Percentiles rank a stretch among this genome's conserved stretches.
Conservation (phyloP, 1,140 invertebrate genomes). For the Conopomorpha cramerella region DNA sequence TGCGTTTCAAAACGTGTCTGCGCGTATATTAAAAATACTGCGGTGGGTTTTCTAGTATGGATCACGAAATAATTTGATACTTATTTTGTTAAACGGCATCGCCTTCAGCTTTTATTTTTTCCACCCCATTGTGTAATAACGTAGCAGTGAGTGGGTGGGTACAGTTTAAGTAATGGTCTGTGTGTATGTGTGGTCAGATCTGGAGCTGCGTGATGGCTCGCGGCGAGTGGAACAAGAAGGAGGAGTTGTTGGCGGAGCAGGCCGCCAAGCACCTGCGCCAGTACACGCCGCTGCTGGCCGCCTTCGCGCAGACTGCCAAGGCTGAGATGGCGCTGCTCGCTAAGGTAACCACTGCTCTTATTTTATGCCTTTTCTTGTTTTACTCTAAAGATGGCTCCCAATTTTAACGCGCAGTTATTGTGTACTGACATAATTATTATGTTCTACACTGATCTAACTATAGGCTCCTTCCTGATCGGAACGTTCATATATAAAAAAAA, state of each 20-base stretch:
- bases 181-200: too few species aligned
- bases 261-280: slow-evolving; percentile 87
- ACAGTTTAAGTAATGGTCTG: too few species aligned
- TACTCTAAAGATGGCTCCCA: too few species aligned
- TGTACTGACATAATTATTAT: too few species aligned
- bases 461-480: too few species aligned
- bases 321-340: slow-evolving; percentile 86
- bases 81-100: neutral
- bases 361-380: too few species aligned
- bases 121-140: too few species aligned
- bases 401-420: too few species aligned
- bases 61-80: neutral
- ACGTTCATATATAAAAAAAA: too few species aligned
- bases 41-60: neutral
- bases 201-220: slow-evolving; percentile 93
- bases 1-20: neutral
- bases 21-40: neutral
- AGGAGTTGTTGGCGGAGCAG: slow-evolving; percentile 93
- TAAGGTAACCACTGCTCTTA: too few species aligned
- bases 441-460: too few species aligned
- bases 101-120: neutral
- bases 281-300: slow-evolving; percentile 83
- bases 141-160: too few species aligned
- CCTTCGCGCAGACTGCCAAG: slow-evolving; percentile 81
- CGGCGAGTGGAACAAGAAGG: slow-evolving; percentile 98